These are phyloP conservation scores for Stenoptilia bipunctidactyla DNA, from an alignment of 2,888 invertebrate genomes.

Conservation along the genomic window DNA sequence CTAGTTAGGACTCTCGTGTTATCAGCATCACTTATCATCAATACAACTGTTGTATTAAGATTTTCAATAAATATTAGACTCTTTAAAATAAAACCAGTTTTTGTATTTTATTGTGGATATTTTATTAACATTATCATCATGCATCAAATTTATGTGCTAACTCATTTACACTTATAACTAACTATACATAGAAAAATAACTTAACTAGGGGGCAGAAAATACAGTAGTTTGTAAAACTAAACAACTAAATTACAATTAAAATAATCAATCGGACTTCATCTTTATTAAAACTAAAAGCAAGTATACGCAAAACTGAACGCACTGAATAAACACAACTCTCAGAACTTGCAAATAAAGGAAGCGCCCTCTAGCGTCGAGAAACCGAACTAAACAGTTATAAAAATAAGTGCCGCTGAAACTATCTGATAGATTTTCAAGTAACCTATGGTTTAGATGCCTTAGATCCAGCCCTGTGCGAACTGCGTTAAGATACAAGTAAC, in stretches of 20 bases:
- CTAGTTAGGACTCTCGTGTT: too few species aligned
- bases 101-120: constrained; percentile 68
- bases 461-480: too few species aligned
- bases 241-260: constrained; percentile 56
- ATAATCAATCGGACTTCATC: constrained; percentile 56
- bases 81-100: constrained; percentile 34
- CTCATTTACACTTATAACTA: constrained; percentile 70
- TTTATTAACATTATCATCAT: constrained; percentile 72
- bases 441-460: neutral
- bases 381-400: constrained; percentile 17
- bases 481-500: too few species aligned
- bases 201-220: constrained; percentile 68
- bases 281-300: constrained; percentile 57
- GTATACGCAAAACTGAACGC: neutral
- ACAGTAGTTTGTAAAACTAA: constrained; percentile 66
- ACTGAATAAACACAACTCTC: constrained; percentile 35
- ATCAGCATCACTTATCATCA: too few species aligned
- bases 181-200: constrained; percentile 71
- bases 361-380: constrained; percentile 30
- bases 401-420: neutral
- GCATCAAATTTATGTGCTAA: constrained; percentile 69
- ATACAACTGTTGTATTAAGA: too few species aligned
- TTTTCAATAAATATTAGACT: too few species aligned
- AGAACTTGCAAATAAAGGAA: constrained; percentile 37
- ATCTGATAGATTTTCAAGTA: neutral